Percentiles rank a stretch among this genome's conserved stretches.
Evolutionary conservation across 2,113 vertebrate genomes (phyloP).

Genomic region (Dipodomys spectabilis): DNA sequence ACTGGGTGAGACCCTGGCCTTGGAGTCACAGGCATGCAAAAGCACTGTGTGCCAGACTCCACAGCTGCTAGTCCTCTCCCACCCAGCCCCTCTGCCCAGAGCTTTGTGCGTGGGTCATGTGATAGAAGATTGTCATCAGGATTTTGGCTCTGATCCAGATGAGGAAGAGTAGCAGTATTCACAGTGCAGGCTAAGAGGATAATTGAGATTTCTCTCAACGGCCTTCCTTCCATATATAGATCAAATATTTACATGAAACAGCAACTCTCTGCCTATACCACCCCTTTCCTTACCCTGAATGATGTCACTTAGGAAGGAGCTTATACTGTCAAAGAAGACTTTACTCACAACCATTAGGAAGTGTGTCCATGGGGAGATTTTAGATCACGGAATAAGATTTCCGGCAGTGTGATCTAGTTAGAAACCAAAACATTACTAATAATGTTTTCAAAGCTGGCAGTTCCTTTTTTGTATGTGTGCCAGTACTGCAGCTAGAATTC

Average conservation of each 20-base stretch:
- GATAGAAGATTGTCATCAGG: not conserved
- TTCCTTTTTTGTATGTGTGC: too few species aligned
- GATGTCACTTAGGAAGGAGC: not conserved
- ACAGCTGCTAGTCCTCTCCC: not conserved
- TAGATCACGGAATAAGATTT: conserved; percentile 36
- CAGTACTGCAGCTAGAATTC: too few species aligned
- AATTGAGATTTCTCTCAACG: not conserved
- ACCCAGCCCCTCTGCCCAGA: not conserved
- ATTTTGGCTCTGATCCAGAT: not conserved
- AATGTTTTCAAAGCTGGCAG: not conserved
- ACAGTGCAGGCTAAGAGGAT: not conserved
- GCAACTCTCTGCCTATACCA: not conserved
- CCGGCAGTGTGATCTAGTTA: conserved; percentile 40
- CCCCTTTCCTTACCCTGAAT: not conserved
- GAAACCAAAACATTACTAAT: not conserved
- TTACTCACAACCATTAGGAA: conserved; percentile 20
- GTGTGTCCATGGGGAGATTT: not conserved
- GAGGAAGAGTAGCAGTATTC: not conserved
- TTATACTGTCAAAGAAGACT: conserved; percentile 17
- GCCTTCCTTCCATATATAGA: not conserved
- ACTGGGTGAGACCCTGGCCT: not conserved
- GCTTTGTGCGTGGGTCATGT: not conserved
- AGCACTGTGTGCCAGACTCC: not conserved
- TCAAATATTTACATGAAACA: not conserved
- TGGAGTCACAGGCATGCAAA: not conserved